Conservation (phyloP, 2,113 vertebrate genomes). For the Brienomyrus longianalis region DNA sequence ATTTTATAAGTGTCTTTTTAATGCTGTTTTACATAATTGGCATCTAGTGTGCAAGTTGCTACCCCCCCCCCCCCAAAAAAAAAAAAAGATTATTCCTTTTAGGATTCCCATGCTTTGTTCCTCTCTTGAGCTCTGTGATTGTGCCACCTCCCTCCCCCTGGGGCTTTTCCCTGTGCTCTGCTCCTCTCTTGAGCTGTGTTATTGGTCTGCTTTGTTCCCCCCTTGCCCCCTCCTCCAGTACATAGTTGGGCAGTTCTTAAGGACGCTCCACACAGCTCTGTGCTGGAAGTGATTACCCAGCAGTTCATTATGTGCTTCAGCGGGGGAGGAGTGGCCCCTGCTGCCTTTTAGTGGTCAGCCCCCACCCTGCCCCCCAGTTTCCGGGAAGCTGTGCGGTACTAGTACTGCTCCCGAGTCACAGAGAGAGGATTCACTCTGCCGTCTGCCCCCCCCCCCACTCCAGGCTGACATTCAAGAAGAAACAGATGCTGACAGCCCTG, state of each 20-base stretch:
- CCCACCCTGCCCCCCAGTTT: conserved; percentile 1
- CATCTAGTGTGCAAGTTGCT: background rate
- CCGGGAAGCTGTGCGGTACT: conserved; percentile 37
- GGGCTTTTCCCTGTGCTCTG: background rate
- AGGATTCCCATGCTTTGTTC: background rate
- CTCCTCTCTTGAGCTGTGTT: background rate
- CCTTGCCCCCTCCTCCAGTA: background rate
- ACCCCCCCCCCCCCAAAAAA: too few species aligned
- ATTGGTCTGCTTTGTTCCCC: background rate
- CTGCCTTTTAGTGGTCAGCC: background rate
- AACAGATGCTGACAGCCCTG: conserved; percentile 28
- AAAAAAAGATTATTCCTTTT: background rate
- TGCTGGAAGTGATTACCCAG: conserved; percentile 43
- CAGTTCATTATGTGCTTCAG: conserved; percentile 25
- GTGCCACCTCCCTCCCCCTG: background rate
- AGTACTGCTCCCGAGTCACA: conserved; percentile 25
- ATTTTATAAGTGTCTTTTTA: background rate
- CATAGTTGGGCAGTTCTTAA: background rate
- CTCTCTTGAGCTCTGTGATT: background rate
- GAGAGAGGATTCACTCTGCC: conserved; percentile 25
- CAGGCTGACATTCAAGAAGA: conserved; percentile 39
- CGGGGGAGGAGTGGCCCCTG: background rate
- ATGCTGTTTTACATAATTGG: background rate
- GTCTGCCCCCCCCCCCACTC: background rate
- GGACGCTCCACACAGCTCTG: conserved; percentile 29